Conservation (phyloP, 2,888 invertebrate genomes). For the Volucella inanis region DNA sequence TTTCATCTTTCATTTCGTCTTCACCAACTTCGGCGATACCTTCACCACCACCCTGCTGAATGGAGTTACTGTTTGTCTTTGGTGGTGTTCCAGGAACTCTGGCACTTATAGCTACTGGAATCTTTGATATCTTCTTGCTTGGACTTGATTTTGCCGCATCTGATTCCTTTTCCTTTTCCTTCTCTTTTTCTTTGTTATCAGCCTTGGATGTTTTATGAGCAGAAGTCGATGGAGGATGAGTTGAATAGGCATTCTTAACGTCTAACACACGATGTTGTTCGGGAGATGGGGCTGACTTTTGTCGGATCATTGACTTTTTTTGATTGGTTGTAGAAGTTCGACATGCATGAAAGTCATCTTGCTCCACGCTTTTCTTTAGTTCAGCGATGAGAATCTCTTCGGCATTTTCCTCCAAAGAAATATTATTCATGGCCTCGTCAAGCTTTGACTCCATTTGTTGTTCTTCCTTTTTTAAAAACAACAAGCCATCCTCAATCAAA, state of each 20-base stretch:
- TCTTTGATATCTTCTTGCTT: constrained; percentile 82
- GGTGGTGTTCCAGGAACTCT: constrained; percentile 48
- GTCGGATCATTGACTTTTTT: constrained; percentile 77
- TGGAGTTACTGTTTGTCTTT: constrained; percentile 77
- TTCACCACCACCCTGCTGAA: constrained; percentile 83
- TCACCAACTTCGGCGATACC: constrained; percentile 81
- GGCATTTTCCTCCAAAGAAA: constrained; percentile 80
- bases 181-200: constrained; percentile 74
- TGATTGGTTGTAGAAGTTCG: constrained; percentile 79
- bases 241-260: constrained; percentile 79
- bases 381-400: constrained; percentile 82
- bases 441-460: constrained; percentile 81
- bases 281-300: constrained; percentile 81
- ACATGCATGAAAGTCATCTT: constrained; percentile 78
- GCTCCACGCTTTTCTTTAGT: constrained; percentile 79
- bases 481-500: constrained; percentile 80
- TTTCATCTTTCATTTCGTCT: constrained; percentile 81
- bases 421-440: constrained; percentile 80
- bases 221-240: constrained; percentile 81
- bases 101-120: constrained; percentile 78
- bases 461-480: constrained; percentile 80
- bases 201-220: constrained; percentile 69
- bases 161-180: constrained; percentile 62
- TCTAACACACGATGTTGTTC: constrained; percentile 64
- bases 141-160: constrained; percentile 80